Evolutionary conservation across 2,797 vertebrate species (phyloP), one percentile per base, ranked within the genome.

Genomic region (Malacoctenus gilli): DNA sequence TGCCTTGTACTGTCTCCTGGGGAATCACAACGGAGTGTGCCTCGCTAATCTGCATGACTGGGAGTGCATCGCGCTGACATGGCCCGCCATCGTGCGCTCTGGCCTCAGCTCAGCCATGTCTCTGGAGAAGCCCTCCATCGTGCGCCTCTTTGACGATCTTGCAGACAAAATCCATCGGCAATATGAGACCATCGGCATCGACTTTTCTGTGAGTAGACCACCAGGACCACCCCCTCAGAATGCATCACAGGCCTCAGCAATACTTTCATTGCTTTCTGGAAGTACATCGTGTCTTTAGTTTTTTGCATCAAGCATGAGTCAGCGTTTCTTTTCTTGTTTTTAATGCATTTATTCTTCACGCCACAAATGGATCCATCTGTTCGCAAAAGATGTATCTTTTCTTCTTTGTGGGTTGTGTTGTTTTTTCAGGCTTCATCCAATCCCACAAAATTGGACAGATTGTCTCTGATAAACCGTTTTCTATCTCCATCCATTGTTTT

Each of bases 111-210:
- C 94, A 68, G 95, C 93, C 39, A 97, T 99, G 96, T 99, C 95
- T 62, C 83, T 99, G 42, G 97, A 99, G 89, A 98, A 98, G 61
- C 95, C 96, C 8, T 99, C 97, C 60, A 95, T 98, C 19, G 96
- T 97, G 54, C 93, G 97, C n/a, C 93, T 98, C 7, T 97, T 99
- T 8, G 97, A 98, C 77, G 96, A 99, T 79, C 92, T 99, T 3
- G 96, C 95, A 32, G 96, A 98, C 85, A 98, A 97, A 89, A 94
- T 99, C 80, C 96, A 98, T 76, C 93, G 96, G 3, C 96, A 99
- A 22, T 98, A 96, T 58, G 96, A 98, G 89, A 98, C 95, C 35
- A 98, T 98, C 23, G 95, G 95, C 43, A 79, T 96, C 53, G 93
- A 96, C 85, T 98, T 97, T 72, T 81, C 92, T 19, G 97, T 99